These are phyloP conservation scores for Aselliscus stoliczkanus DNA, from an alignment of 2,797 vertebrate species.

Conservation along the genomic window DNA sequence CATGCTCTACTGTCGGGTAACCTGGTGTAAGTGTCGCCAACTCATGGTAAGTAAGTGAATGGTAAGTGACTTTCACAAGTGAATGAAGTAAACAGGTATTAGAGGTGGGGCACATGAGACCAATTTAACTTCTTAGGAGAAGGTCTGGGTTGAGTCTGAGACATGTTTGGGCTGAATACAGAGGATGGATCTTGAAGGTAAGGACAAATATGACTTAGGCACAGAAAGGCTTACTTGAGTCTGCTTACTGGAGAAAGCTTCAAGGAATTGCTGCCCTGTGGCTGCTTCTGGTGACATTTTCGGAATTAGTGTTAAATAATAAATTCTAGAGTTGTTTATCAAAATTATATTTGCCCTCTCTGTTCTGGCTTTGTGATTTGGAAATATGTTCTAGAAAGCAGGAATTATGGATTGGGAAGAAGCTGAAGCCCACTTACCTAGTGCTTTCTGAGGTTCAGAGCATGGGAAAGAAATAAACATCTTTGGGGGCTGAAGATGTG, in stretches of 20 bases:
- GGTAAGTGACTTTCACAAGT: not conserved
- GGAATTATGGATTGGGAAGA: not conserved
- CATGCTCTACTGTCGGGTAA: not conserved
- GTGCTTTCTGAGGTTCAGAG: not conserved
- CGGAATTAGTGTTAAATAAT: not conserved
- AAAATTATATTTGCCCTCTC: not conserved
- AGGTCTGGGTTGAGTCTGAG: not conserved
- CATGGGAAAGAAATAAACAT: not conserved
- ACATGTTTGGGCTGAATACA: not conserved
- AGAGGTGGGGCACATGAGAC: not conserved
- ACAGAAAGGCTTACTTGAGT: not conserved
- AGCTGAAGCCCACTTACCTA: not conserved
- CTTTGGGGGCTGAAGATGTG: not conserved
- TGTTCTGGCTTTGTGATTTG: not conserved
- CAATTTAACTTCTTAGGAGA: not conserved
- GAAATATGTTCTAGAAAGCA: not conserved
- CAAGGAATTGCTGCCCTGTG: not conserved
- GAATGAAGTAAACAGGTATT: not conserved
- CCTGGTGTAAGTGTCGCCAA: not conserved
- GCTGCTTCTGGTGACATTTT: not conserved
- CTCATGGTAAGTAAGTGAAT: not conserved
- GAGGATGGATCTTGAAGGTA: not conserved
- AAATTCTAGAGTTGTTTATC: not conserved
- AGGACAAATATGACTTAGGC: not conserved
- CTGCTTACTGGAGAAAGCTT: not conserved